Evolutionary conservation across 2,113 vertebrate species (phyloP).

Genomic region (Xiphorhynchus elegans): DNA sequence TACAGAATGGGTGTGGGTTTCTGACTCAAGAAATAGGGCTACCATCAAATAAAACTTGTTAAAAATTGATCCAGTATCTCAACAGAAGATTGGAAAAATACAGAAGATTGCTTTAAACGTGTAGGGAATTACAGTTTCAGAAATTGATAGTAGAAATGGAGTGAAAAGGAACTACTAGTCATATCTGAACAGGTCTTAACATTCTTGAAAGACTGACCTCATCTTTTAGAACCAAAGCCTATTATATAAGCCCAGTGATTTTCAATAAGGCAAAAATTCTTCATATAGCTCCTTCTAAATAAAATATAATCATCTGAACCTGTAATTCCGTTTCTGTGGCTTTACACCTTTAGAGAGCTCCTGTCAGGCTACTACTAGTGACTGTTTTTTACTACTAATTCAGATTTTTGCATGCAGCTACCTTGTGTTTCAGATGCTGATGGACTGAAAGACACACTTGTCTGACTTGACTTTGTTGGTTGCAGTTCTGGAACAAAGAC

Average conservation of each 20-base stretch:
- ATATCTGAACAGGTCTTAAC: not conserved
- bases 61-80: not conserved
- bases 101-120: not conserved
- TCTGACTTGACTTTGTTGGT: not conserved
- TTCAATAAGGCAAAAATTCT: not conserved
- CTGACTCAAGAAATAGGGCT: not conserved
- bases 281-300: not conserved
- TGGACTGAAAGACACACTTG: not conserved
- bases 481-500: not conserved
- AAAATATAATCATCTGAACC: not conserved
- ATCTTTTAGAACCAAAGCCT: not conserved
- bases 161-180: not conserved
- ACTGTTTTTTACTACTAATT: not conserved
- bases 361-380: not conserved
- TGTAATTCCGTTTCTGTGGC: not conserved
- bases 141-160: not conserved
- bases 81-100: not conserved
- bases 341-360: not conserved
- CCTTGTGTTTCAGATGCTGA: not conserved
- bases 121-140: not conserved
- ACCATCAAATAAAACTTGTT: not conserved
- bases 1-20: not conserved
- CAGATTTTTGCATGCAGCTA: not conserved
- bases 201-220: not conserved
- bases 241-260: not conserved